Evolutionary conservation across 2,888 invertebrate species (phyloP).

Genomic region (Plutella xylostella): DNA sequence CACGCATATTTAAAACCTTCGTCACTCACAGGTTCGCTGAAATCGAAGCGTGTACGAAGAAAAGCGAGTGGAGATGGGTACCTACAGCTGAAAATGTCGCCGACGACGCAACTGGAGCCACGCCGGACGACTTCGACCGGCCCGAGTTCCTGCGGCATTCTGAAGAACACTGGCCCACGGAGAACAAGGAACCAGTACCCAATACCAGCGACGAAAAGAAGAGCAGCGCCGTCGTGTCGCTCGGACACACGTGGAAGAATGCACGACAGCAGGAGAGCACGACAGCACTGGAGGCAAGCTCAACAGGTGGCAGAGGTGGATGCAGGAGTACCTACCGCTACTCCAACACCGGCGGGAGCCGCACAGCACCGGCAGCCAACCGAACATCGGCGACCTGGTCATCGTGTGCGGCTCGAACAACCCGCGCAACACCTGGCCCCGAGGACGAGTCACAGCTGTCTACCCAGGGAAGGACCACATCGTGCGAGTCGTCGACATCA

Average conservation of each 20-base stretch:
- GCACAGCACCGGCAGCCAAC: not conserved
- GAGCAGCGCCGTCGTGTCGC: not conserved
- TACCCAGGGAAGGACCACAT: constrained; percentile 1
- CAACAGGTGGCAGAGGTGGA: too few species aligned
- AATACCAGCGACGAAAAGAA: not conserved
- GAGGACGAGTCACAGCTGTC: not conserved
- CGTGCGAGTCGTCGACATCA: not conserved
- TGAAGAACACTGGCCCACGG: constrained; percentile 4
- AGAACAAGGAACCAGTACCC: not conserved
- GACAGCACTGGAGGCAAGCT: too few species aligned
- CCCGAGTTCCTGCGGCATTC: constrained; percentile 3
- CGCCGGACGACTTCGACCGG: not conserved
- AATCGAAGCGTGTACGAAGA: constrained; percentile 4
- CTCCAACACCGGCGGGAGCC: not conserved
- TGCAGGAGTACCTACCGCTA: constrained; percentile 5
- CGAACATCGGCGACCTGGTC: not conserved
- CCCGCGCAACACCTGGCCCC: not conserved
- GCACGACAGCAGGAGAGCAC: constrained; percentile 4
- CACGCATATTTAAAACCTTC: constrained; percentile 7
- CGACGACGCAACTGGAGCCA: not conserved
- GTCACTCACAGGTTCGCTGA: constrained; percentile 7
- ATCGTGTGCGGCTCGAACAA: not conserved
- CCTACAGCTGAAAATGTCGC: constrained; percentile 7
- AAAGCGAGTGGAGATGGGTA: constrained; percentile 15
- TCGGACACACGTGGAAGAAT: too few species aligned